Evolutionary conservation across 2,888 invertebrate species (phyloP), one percentile per base, ranked within the genome.

Genomic region (Pyrocoelia pectoralis): DNA sequence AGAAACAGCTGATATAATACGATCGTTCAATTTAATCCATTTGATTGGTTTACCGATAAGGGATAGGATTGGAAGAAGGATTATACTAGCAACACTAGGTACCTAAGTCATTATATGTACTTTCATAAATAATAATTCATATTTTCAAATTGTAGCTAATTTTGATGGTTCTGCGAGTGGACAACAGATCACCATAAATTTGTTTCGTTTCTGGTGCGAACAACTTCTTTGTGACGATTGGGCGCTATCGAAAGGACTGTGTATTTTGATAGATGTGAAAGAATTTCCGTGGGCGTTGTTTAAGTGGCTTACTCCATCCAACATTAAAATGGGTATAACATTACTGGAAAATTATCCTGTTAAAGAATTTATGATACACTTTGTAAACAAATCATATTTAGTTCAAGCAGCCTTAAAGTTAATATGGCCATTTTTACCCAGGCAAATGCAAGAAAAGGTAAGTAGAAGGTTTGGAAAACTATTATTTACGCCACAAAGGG

Each of bases 261-360:
- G 80, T 49, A 70, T 77, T 13, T 70, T 82, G 5, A 59, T 82
- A 4, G 82, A 82, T 65, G 73, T 81, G 15, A 68, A 70, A 2
- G 74, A 74, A 49, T 73, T 73, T 41, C 70, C 77, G 1, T 74
- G 73, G 72, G 74, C 67, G 54, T 19, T 77, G 38, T 69, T 78
- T 51, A 75, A 71, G 61, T 81, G 80, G 80, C 40, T 79, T 8
- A 77, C 77, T 3, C 80, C 80, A 1, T 38, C 66, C 3, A 77
- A 77, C 56, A 70, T 79, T 1, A 71, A 69, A 56, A 71, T 72
- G 10, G 56, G 61, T 1, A 24, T 77, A 1, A 74, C 68, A 52
- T 74, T 72, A 62, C 57, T 77, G 2, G 75, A 75, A 15, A 57
- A 71, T 0, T 62, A 74, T 53, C 78, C 79, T 0, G 60, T 78